Evolutionary conservation across 2,797 vertebrate genomes (phyloP), one percentile per base, ranked within the genome.

Genomic region (Urosaurus nigricauda): DNA sequence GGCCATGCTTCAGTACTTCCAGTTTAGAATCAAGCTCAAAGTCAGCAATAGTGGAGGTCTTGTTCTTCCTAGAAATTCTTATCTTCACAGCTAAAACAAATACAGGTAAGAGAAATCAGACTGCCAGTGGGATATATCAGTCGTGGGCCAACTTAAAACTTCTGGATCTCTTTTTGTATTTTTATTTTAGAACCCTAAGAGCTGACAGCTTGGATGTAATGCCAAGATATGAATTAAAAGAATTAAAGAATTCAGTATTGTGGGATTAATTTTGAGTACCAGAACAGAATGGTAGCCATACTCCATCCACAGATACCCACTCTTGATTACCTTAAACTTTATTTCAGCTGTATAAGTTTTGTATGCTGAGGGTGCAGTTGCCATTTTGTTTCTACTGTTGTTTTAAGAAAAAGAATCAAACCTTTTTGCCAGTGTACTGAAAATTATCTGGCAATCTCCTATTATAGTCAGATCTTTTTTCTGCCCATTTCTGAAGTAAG

Each of bases 1-100:
- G 97, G 26, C 98, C 98, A 0, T 97, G 97, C 95, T 98, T 98
- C 90, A 98, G 84, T 63, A 98, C 97, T 56, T 98, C 97, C 92
- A 98, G 90, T 90, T 94, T 97, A 58, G 96, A 93, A 81, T 97
- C 97, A 95, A 98, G 91, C 16, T 97, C 96, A 0, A 98, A 98
- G 95, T 97, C 97, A 0, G 97, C 97, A 77, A 98, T 93, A 75
- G 94, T 96, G 4, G 95, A 93, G 12, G 97, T 98, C 2, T 92
- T 92, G 70, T 98, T 98, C 87, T 95, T 95, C 90, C 94, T 94
- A 53, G 96, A 96, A 84, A 98, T 97, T 85, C 97, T 96, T 70
- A 98, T 96, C 96, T 98, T 98, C 89, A 97, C 97, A 86, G 97
- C 98, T 98, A 93, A 60, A 24, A 84, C 88, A 89, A 77, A 92